Evolutionary conservation across 2,113 vertebrate species (phyloP), one percentile per base, ranked within the genome.

Genomic region (Neogale vison): DNA sequence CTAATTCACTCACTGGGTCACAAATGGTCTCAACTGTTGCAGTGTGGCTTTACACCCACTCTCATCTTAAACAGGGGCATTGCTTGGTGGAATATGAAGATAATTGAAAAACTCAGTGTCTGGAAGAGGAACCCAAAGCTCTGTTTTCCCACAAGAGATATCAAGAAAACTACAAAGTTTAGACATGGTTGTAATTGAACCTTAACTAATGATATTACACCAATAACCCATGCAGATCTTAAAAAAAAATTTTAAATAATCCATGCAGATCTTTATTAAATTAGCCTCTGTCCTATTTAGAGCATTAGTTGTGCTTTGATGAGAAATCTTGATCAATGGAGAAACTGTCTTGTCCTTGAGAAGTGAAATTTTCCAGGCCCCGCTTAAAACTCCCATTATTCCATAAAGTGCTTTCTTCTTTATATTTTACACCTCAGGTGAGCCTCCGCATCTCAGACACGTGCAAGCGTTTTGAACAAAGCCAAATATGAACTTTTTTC

Each of bases 401-500:
- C n/a, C 6, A 13, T 45, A 9, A 74, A 79, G n/a, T 83, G 24
- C 88, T 95, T 81, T 88, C 39, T 72, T 90, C 88, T 93, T 81
- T 93, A 4, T 42, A 31, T 77, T 86, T 59, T 77, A 31, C 8
- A 34, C 39, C 26, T 96, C 63, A 57, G 0, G 57, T 36, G 85
- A 86, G 39, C 12, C 52, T 71, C 69, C n/a, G 29, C 9, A 36
- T 71, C 31, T 55, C 72, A 67, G 24, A 94, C 63, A 65, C 65
- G 1, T 47, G 31, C 95, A 96, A 97, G 59, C 17, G 24, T 92
- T 92, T 92, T 76, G 92, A 92, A 59, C 69, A 83, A 96, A 94
- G 36, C 77, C 72, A 91, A 52, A 61, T 31, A 83, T 57, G 36
- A 97, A 83, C 47, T 31, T 82, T 90, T 89, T 97, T 69, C 52